These are phyloP conservation scores for Grallaria varia DNA, from an alignment of 2,113 vertebrate species.

Conservation along the genomic window DNA sequence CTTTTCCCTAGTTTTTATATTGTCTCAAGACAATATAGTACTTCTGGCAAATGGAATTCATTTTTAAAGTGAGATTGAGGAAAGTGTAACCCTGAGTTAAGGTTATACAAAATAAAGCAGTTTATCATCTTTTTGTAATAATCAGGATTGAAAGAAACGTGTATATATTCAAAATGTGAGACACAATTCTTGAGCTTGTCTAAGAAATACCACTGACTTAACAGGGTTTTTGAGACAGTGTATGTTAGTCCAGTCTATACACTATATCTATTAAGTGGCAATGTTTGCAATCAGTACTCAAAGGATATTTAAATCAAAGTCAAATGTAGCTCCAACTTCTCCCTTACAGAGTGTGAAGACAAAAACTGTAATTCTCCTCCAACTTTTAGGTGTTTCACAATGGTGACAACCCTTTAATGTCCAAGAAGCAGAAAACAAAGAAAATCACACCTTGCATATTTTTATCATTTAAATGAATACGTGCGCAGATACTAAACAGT, in stretches of 20 bases:
- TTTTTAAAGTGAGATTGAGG: background rate
- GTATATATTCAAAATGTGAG: background rate
- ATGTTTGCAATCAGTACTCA: background rate
- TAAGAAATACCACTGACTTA: background rate
- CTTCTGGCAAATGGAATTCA: background rate
- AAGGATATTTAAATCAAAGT: background rate
- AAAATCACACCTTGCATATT: background rate
- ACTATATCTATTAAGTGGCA: accelerated
- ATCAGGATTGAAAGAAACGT: background rate
- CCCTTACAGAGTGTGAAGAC: background rate
- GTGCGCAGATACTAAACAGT: background rate
- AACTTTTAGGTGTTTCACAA: background rate
- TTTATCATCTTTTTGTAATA: background rate
- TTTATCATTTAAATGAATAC: background rate
- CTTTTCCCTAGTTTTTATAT: background rate
- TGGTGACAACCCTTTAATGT: background rate
- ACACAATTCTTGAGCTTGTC: background rate
- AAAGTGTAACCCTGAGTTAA: background rate
- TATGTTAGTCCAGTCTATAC: background rate
- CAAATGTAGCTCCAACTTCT: background rate
- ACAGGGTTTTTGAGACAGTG: background rate
- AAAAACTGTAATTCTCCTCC: background rate
- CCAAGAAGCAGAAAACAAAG: background rate
- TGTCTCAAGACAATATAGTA: background rate
- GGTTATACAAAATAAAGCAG: background rate